Evolutionary conservation across 2,797 vertebrate genomes (phyloP).

Genomic region (Masticophis lateralis): DNA sequence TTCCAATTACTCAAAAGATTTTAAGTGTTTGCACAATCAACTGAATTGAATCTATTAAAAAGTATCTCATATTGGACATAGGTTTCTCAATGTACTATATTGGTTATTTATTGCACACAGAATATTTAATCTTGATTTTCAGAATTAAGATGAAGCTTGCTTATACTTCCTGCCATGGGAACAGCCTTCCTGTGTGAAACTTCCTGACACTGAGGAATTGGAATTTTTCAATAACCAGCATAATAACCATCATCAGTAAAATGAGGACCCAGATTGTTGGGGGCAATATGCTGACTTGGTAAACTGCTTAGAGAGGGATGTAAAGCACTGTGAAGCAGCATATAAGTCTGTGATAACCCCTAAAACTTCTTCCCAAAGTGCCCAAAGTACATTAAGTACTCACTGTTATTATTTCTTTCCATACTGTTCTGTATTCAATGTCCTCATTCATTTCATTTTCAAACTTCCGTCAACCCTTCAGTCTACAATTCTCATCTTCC

Average conservation of each 20-base stretch:
- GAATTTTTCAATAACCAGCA: not conserved
- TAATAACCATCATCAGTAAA: too few species aligned
- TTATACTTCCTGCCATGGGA: not conserved
- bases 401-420: not conserved
- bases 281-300: too few species aligned
- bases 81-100: not conserved
- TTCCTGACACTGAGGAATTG: not conserved
- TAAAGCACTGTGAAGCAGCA: too few species aligned
- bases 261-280: too few species aligned
- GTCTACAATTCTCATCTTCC: not conserved
- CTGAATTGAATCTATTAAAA: not conserved
- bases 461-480: not conserved
- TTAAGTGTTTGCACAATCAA: not conserved
- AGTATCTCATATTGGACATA: not conserved
- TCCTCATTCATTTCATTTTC: not conserved
- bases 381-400: too few species aligned
- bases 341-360: too few species aligned
- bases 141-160: not conserved
- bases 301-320: too few species aligned
- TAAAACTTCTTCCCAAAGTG: not conserved
- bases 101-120: not conserved
- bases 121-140: not conserved
- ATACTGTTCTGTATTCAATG: not conserved
- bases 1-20: not conserved
- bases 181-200: not conserved